Evolutionary conservation across 2,888 invertebrate species (phyloP), one percentile per base, ranked within the genome.

Genomic region (Diadegma fenestrale): DNA sequence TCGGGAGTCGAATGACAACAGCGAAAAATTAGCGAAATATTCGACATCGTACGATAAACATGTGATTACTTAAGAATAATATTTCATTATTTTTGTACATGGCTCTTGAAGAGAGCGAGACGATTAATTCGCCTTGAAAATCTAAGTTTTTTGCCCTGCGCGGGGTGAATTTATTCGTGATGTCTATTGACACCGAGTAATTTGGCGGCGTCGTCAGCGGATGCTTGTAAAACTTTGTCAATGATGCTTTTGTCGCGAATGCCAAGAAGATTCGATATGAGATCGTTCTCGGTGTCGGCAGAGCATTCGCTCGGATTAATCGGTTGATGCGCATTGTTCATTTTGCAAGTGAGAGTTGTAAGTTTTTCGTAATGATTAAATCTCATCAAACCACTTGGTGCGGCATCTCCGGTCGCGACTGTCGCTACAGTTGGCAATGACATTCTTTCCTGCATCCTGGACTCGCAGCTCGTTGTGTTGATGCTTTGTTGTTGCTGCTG

Each of bases 231-330:
- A 87, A 97, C 95, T 94, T 97, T 97, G 91, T 98, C 98, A 78
- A 99, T 97, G 85, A 97, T 96, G 19, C 97, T 97, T 88, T 97
- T 96, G 93, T 98, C 98, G 61, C 97, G 96, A 85, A 99, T 97
- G 0, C 98, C 98, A 22, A 99, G 94, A 0, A 99, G 95, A 94
- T 98, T 98, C 12, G 98, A 98, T 89, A 99, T 98, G 81, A 99
- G 95, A 93, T 98, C 98, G 84, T 96, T 95, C 0, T 95, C 95
- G 48, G 94, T 93, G 84, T 94, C 94, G 45, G 86, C 86, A 6
- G 64, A 22, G 19, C 58, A 79, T 48, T 89, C 86, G 22, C 71
- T 82, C 6, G 83, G 61, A n/a, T 88, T 87, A 48, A 85, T 87
- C 87, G 95, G 93, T 91, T 95, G 95, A 87, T 95, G 94, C 88